These are phyloP conservation scores for Amazona guildingii DNA, from an alignment of 2,113 vertebrate species.

Conservation along the genomic window DNA sequence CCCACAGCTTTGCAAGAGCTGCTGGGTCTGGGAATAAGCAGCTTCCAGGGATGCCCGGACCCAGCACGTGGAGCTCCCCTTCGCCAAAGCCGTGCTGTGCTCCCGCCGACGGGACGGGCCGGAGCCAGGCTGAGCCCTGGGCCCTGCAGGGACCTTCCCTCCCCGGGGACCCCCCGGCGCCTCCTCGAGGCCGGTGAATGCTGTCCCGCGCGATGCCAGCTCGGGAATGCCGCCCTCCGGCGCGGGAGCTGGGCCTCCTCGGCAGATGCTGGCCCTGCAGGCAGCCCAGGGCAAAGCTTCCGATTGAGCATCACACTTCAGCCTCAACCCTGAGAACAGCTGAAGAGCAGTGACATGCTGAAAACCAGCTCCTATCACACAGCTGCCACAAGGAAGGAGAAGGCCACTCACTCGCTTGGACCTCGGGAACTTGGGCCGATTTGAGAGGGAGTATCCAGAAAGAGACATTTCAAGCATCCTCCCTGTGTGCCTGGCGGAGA, in stretches of 20 bases:
- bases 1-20: background rate
- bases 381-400: background rate
- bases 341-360: constrained; percentile 56
- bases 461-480: rapidly evolving
- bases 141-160: background rate
- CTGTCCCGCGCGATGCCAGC: constrained; percentile 7
- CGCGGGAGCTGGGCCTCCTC: constrained; percentile 74
- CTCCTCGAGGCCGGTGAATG: background rate
- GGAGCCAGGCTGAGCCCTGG: background rate
- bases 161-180: background rate
- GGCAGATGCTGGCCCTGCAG: constrained; percentile 85
- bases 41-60: too few relatives aligned
- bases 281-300: constrained; percentile 87
- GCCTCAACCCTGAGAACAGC: constrained; percentile 57
- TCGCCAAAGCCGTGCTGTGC: background rate
- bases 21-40: background rate
- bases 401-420: rapidly evolving
- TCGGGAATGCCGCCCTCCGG: constrained; percentile 49
- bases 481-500: background rate
- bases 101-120: background rate
- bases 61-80: rapidly evolving
- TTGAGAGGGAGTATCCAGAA: background rate
- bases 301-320: constrained; percentile 82
- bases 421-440: background rate
- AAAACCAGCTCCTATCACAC: background rate